Base-by-base conservation (phyloP, 2,888 invertebrate species). In the Athalia rosae region DNA sequence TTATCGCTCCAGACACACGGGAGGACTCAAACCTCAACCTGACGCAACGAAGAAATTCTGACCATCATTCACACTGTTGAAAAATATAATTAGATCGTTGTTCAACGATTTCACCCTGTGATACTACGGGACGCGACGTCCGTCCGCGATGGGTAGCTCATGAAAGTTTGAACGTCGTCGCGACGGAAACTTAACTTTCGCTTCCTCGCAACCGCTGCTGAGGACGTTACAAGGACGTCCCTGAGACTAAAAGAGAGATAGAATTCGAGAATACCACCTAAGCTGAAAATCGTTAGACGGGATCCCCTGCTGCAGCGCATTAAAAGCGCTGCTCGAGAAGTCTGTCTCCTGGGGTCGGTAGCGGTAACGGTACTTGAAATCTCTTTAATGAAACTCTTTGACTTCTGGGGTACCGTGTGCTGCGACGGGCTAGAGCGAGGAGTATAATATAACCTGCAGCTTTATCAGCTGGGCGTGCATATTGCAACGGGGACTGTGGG, bases 261-360 rank as follows among this genome's bases (percentile, higher is more conserved):
- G 69, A 41, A 5, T 6, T 7, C 7, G 62, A 53, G 8, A n/a
- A 53, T 53, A 53, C 53, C 45, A 69, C 53, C 50, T 67, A 28
- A 67, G 50, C 69, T 56, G 41, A 69, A 58, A 69, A 69, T 56
- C 69, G 56, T 69, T 69, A 56, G 56, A 69, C 69, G 43, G 11
- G 62, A 15, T 6, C 13, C 15, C 66, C 48, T 6, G 66, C 48
- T 50, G 47, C 66, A 67, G 47, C 48, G 47, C 48, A 67, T 1
- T 28, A 28, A 28, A 28, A 28, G 28, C 28, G 28, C 28, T 28
- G 50, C 66, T 50, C 28, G 50, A 53, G 66, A 50, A 28, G 28
- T 67, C 50, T 15, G 66, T 67, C 50, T 64, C 45, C 13, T 47
- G 28, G 11, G 48, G 61, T 28, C 61, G 28, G 66, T 67, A 11